Percentiles rank a stretch among this genome's conserved stretches.
These are phyloP conservation scores for Meiosimyza decipiens DNA, from an alignment of 2,888 invertebrate species.

Conservation along the genomic window DNA sequence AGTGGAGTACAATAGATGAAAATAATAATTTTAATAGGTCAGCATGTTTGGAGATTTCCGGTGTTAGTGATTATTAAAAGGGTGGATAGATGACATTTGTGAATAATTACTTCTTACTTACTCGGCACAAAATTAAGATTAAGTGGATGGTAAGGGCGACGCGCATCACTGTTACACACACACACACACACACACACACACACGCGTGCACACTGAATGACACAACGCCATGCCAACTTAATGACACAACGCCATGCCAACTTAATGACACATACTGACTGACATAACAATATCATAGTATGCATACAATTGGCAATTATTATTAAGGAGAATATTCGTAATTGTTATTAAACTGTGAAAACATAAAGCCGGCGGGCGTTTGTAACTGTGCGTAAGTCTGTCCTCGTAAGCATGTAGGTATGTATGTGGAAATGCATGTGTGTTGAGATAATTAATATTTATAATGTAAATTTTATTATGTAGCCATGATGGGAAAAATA, in stretches of 20 bases:
- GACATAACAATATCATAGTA: no score
- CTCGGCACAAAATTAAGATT: conserved; percentile 60
- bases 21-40: conserved; percentile 37
- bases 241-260: no score
- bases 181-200: not conserved
- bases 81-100: conserved; percentile 53
- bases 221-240: no score
- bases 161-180: conserved; percentile 2
- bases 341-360: conserved; percentile 23
- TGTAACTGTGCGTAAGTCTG: not conserved
- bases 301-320: conserved; percentile 22
- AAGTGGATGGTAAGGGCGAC: conserved; percentile 17
- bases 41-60: conserved; percentile 19
- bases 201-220: no score
- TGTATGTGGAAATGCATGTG: not conserved
- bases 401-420: not conserved
- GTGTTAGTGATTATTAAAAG: conserved; percentile 23
- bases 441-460: conserved; percentile 24
- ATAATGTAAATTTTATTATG: conserved; percentile 9
- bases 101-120: conserved; percentile 60
- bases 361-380: conserved; percentile 4
- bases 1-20: not conserved
- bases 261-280: not conserved
- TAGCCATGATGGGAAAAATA: conserved; percentile 11
- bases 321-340: conserved; percentile 21